Evolutionary conservation across 2,113 vertebrate genomes (phyloP).

Genomic region (Eptesicus fuscus): DNA sequence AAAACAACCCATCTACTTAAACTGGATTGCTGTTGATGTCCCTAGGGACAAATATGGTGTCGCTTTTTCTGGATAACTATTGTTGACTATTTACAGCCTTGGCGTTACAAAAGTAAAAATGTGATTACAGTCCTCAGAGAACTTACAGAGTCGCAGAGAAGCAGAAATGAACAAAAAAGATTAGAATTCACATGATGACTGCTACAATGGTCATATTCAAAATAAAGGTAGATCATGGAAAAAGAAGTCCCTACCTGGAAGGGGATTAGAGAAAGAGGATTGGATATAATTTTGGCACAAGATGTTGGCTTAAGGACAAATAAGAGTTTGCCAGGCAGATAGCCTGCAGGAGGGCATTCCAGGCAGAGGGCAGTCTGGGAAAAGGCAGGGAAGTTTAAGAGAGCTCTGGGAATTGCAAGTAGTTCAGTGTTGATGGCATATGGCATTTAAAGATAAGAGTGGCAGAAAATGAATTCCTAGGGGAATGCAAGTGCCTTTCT

Average conservation of each 20-base stretch:
- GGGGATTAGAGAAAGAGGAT: neutral
- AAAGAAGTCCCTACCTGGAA: neutral
- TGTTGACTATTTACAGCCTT: neutral
- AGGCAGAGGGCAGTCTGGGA: neutral
- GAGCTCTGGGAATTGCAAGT: neutral
- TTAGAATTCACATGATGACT: neutral
- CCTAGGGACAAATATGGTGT: neutral
- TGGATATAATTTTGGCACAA: neutral
- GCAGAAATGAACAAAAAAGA: neutral
- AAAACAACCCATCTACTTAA: neutral
- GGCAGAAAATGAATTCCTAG: conserved; percentile 5
- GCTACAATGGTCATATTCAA: neutral
- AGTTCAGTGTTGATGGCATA: neutral
- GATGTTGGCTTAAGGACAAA: neutral
- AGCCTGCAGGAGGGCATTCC: neutral
- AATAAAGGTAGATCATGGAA: neutral
- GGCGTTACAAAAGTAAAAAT: neutral
- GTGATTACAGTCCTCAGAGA: neutral
- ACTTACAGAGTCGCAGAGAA: neutral
- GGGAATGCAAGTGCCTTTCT: neutral
- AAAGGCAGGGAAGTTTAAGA: neutral
- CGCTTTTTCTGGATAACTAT: neutral
- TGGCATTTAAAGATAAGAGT: conserved; percentile 27
- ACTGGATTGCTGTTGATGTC: neutral
- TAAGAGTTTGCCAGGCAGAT: neutral